Percentiles rank a stretch among this genome's conserved stretches.
Conservation (phyloP, 2,113 vertebrate species). For the Mystacornis crossleyi region DNA sequence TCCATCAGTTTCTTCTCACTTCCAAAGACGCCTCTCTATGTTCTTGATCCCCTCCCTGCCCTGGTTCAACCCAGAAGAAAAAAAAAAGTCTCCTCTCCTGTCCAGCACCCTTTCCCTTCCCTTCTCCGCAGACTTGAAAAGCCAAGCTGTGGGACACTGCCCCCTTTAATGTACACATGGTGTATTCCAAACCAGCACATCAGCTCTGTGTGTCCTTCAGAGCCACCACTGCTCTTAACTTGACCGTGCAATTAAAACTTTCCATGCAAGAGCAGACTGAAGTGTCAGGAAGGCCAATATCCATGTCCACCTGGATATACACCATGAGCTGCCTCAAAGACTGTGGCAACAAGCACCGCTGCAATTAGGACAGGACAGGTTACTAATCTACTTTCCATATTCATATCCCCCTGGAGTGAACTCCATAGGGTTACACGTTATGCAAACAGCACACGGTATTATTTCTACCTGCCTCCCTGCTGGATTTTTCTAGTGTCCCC, state of each 20-base stretch:
- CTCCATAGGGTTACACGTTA: accelerated
- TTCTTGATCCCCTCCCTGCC: neutral
- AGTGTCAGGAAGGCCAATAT: neutral
- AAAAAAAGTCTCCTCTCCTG: neutral
- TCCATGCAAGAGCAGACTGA: neutral
- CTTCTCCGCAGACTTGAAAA: neutral
- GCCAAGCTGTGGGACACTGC: too few relatives aligned
- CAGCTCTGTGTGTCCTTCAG: accelerated
- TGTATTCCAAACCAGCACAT: neutral
- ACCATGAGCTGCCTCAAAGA: neutral
- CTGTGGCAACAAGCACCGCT: neutral
- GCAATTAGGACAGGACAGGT: neutral
- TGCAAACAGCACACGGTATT: neutral
- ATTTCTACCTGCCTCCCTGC: neutral
- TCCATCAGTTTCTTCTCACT: neutral
- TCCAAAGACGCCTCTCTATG: neutral
- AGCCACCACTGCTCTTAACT: neutral
- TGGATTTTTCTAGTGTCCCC: neutral
- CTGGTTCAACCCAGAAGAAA: neutral
- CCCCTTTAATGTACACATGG: accelerated
- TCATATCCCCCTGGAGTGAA: neutral
- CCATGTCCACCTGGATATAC: neutral
- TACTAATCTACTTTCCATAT: neutral
- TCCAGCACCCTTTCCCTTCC: neutral
- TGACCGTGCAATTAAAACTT: accelerated